Evolutionary conservation across 64 coral and sea anemone genomes (phyloP), one percentile per base, ranked within the genome.

Genomic region (Stichodactyla helianthus): DNA sequence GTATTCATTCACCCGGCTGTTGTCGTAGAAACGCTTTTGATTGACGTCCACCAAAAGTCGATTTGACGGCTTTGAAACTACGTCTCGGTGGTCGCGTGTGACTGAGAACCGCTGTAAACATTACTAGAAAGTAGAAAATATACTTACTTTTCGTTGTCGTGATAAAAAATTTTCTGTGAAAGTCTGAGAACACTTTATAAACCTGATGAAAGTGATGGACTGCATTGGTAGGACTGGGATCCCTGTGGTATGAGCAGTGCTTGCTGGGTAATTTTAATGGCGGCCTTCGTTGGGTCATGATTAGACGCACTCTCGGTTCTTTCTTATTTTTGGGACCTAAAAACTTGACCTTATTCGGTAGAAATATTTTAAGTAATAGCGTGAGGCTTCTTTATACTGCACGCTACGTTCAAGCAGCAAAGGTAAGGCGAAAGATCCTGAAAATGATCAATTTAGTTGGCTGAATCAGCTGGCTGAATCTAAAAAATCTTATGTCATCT

Each of bases 221-320:
- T 2, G 59, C 4, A 17, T 5, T 12, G 4, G 14, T 10, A 17
- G 4, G 62, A 31, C 27, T 81, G 78, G 78, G 78, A 53, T 81
- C 7, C 78, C 78, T 81, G 78, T 81, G 62, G 35, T 19, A 18
- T 81, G 65, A 82, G 68, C 71, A 26, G 22, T 70, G 90, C 22
- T 12, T 57, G 1, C 22, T 83, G 90, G 90, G 90, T 87, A 91
- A 91, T 31, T 82, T 91, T 87, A 82, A 87, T 91, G 90, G 90
- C 85, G 77, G 78, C 76, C n/a, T 6, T 0, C 0, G 14, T 6
- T 5, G 82, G 79, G 82, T 50, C 78, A 86, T 91, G 85, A 81
- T 86, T 53, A 62, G 84, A 13, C 23, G n/a, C 16, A 5, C 82
- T 14, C 23, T 85, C 1, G 50, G 83, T 60, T 82, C 27, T 82